Evolutionary conservation across 1,140 invertebrate species (phyloP), one percentile per base, ranked within the genome.

Genomic region (Spodoptera litura): DNA sequence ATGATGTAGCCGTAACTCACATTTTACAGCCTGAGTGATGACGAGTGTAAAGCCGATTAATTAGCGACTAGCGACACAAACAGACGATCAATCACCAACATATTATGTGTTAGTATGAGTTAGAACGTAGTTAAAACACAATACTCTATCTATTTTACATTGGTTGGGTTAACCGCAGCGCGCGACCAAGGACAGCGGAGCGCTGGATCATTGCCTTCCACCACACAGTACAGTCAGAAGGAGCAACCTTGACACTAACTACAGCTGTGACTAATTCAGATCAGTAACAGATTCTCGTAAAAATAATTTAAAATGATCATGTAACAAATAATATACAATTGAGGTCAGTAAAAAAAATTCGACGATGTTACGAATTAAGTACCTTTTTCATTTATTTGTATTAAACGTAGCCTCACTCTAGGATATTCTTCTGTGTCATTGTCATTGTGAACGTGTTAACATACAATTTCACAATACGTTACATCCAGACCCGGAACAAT

Each of bases 101-200:
- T 15, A 70, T 70, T 49, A 49, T 12, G 38, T 6, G 38, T 8
- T 4, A 70, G 49, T 70, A 49, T 27, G 12, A n/a, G 27, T 13
- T n/a, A 27, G 11, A 10, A 20, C n/a, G 31, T 64, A 44, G 31
- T 44, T 53, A 70, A 27, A 70, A 70, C 66, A 70, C 66, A 52
- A 70, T 70, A 52, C 66, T 49, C 38, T 8, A 66, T 49, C 20
- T 44, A 66, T 15, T 61, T 31, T n/a, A 25, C 20, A 52, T 6
- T 15, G 12, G 52, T 20, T 27, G 49, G 66, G 66, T 53, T 70
- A 70, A 70, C 66, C 66, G 66, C 66, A 52, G 66, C 66, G 66
- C 66, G 66, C 66, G 66, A 49, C 49, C 66, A 70, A 70, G 66
- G 66, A 70, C 66, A 70, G 49, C 15, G 2, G 35, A n/a, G 3